Evolutionary conservation across 2,797 vertebrate genomes (phyloP).

Genomic region (Peromyscus eremicus): DNA sequence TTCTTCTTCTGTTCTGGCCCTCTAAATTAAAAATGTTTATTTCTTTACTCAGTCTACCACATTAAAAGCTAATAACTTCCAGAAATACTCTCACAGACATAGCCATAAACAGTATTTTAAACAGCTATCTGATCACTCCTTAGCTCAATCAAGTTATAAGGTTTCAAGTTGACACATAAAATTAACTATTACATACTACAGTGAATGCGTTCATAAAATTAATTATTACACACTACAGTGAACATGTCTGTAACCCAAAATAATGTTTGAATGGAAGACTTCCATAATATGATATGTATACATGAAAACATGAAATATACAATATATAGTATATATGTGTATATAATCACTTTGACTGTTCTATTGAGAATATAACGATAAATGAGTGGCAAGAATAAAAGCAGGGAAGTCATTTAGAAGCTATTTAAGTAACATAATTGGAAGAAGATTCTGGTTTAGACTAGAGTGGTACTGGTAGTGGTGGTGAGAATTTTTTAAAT

Average conservation of each 20-base stretch:
- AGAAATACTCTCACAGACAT: background rate
- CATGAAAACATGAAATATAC: background rate
- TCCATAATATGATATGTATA: background rate
- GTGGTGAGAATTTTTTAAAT: background rate
- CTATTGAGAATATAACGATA: background rate
- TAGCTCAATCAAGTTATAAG: background rate
- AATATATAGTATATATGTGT: background rate
- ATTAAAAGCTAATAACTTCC: background rate
- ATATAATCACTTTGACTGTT: background rate
- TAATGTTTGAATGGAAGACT: conserved; percentile 27
- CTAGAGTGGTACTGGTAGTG: background rate
- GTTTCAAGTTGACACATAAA: background rate
- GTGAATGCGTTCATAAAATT: conserved; percentile 15
- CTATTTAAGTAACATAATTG: background rate
- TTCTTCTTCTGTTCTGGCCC: background rate
- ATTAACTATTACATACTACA: background rate
- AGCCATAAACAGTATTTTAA: background rate
- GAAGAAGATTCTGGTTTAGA: background rate
- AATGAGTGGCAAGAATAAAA: background rate
- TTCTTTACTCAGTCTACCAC: background rate
- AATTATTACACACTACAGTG: background rate
- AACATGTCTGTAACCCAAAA: conserved; percentile 17
- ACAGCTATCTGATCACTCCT: background rate
- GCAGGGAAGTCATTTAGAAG: background rate
- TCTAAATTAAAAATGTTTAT: background rate